Percentiles rank a stretch among this genome's conserved stretches.
Evolutionary conservation across 1,140 invertebrate genomes (phyloP).

Genomic region (Eciton burchellii): DNA sequence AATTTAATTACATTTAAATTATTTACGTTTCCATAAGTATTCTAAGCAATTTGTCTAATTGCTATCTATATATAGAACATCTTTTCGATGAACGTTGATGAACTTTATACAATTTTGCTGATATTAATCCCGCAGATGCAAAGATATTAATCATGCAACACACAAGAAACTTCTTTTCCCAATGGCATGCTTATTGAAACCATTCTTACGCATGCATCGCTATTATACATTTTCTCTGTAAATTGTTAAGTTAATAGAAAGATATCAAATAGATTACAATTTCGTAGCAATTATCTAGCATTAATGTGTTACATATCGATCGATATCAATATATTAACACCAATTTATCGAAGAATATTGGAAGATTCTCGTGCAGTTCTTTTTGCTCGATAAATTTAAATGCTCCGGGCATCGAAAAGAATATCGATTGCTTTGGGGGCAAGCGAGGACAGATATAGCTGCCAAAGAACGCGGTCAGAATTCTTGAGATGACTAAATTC

Average conservation of each 20-base stretch:
- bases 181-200: background rate
- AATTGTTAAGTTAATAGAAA: background rate
- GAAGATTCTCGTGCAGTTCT: background rate
- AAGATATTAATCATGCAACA: background rate
- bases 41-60: background rate
- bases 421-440: slow-evolving; percentile 41
- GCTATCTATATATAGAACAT: background rate
- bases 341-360: background rate
- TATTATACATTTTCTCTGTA: background rate
- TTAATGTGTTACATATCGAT: too few relatives aligned
- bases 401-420: slow-evolving; percentile 20
- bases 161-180: background rate
- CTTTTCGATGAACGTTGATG: background rate
- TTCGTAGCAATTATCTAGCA: background rate
- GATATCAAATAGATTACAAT: background rate
- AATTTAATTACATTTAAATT: background rate
- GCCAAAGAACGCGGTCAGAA: background rate
- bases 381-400: slow-evolving; percentile 29
- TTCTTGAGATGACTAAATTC: slow-evolving; percentile 21
- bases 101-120: background rate
- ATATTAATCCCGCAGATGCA: background rate
- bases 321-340: background rate
- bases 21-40: slow-evolving; percentile 5
- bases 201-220: background rate
- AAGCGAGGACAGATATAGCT: slow-evolving; percentile 33